Evolutionary conservation across 2,113 vertebrate genomes (phyloP).

Genomic region (Otis tarda): DNA sequence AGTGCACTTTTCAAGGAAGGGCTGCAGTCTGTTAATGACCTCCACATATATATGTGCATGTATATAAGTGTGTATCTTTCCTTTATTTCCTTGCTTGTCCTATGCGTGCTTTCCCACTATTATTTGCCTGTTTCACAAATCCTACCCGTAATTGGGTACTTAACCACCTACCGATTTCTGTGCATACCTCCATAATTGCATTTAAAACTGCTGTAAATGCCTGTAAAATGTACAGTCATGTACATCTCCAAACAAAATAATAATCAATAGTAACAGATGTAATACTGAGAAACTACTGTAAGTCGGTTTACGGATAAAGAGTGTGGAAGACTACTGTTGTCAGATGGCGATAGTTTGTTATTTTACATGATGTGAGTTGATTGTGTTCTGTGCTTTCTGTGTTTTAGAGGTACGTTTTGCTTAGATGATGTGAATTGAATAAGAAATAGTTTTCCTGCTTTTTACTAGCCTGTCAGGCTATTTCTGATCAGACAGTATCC

Average conservation of each 20-base stretch:
- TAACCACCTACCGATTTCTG: neutral
- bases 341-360: neutral
- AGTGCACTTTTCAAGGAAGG: neutral
- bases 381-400: neutral
- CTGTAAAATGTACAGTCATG: neutral
- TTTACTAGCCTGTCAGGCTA: neutral
- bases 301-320: neutral
- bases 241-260: neutral
- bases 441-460: neutral
- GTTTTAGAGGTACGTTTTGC: neutral
- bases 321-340: neutral
- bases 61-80: neutral
- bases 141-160: neutral
- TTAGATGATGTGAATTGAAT: neutral
- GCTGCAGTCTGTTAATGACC: neutral
- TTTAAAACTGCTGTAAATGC: neutral
- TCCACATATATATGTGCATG: neutral
- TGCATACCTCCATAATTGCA: neutral
- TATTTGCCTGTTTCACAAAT: neutral
- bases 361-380: neutral
- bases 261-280: neutral
- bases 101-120: neutral
- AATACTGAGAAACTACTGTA: neutral
- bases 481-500: neutral
- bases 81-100: neutral